Percentiles rank a stretch among this genome's conserved stretches.
phyloP scores from a whole-genome alignment of 2,113 vertebrate species.

The Vulpes lagopus region DNA sequence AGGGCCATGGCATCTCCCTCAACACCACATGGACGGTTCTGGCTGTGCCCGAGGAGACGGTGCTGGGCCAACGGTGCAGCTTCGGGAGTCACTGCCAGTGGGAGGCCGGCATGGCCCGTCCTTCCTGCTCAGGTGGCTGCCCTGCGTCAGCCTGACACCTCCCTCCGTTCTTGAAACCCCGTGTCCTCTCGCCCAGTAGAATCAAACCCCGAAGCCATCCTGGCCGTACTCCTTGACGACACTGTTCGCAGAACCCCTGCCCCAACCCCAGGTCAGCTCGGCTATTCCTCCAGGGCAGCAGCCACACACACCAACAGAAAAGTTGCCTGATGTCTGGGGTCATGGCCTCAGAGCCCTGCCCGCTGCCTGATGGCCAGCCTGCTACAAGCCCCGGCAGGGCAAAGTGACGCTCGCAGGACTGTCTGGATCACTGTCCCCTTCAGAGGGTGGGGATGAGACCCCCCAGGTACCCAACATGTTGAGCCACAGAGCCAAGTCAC shows the following conservation, averaged over 20 bases:
- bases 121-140: neutral
- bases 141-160: fast-evolving
- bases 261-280: fast-evolving
- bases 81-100: fast-evolving
- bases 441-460: neutral
- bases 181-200: neutral
- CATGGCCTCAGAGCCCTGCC: neutral
- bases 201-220: fast-evolving
- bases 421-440: neutral
- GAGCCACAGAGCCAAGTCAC: neutral
- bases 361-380: neutral
- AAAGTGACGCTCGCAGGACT: neutral
- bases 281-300: neutral
- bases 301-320: neutral
- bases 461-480: neutral
- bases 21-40: too few relatives aligned
- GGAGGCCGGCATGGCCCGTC: neutral
- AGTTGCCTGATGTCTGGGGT: neutral
- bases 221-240: fast-evolving
- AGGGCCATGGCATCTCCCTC: neutral
- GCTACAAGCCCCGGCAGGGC: neutral
- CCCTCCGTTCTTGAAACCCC: neutral
- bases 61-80: neutral
- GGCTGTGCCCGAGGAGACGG: neutral
- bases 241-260: fast-evolving